phyloP scores from a whole-genome alignment of 2,888 invertebrate species.

The Ptilodon capucinus region DNA sequence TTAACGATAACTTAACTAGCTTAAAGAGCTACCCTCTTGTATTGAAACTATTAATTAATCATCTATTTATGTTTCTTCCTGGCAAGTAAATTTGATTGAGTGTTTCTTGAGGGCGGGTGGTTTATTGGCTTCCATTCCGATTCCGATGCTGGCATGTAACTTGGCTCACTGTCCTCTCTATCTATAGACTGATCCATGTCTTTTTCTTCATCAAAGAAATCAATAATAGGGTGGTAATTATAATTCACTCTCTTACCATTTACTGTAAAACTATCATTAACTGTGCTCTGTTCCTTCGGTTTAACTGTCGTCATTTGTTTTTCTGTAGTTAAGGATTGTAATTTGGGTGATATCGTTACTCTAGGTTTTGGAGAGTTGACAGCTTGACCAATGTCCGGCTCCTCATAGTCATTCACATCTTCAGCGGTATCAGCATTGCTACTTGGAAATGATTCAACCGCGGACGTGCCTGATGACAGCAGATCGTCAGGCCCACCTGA shows the following conservation, averaged over 20 bases:
- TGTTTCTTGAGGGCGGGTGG: conserved; percentile 52
- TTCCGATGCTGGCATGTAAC: conserved; percentile 54
- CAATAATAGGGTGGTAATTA: conserved; percentile 92
- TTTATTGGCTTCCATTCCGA: conserved; percentile 79
- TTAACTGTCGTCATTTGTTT: conserved; percentile 37
- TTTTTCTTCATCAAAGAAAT: conserved; percentile 85
- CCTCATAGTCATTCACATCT: conserved; percentile 62
- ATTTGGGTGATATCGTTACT: conserved; percentile 65
- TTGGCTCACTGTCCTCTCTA: conserved; percentile 60
- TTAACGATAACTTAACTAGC: too few relatives aligned
- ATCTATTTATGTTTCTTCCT: conserved; percentile 34
- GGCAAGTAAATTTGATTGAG: conserved; percentile 33
- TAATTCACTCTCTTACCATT: conserved; percentile 86
- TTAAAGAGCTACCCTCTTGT: too few relatives aligned
- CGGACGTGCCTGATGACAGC: conserved; percentile 67
- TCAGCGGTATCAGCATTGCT: conserved; percentile 58
- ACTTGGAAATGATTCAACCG: conserved; percentile 56
- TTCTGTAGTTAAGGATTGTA: conserved; percentile 57
- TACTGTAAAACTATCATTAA: conserved; percentile 44
- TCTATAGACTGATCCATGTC: conserved; percentile 63
- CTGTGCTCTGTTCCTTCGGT: conserved; percentile 39
- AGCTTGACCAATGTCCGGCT: conserved; percentile 52
- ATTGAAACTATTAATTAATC: too few relatives aligned
- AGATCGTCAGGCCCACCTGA: conserved; percentile 68
- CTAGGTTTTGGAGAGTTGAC: conserved; percentile 39